phyloP scores from a whole-genome alignment of 64 coral and sea anemone genomes.

The Dendronephthya gigantea region DNA sequence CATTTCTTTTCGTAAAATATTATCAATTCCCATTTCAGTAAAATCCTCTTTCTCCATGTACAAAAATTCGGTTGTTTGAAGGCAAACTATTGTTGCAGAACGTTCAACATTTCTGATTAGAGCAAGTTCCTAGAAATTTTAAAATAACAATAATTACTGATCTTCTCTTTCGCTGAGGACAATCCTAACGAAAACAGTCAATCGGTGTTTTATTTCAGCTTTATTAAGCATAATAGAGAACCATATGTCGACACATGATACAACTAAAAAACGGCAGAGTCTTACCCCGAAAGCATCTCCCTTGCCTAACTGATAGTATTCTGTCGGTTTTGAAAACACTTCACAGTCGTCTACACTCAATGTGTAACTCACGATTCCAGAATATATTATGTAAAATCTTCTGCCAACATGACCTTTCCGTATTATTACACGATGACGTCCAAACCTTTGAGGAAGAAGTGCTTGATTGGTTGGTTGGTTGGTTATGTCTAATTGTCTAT shows the following conservation, averaged over 20 bases:
- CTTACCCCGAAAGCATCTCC: conserved; percentile 91
- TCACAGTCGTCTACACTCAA: conserved; percentile 53
- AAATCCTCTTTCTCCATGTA: conserved; percentile 80
- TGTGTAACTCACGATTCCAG: conserved; percentile 65
- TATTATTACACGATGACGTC: conserved; percentile 65
- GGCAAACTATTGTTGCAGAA: conserved; percentile 77
- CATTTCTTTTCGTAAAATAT: conserved; percentile 55
- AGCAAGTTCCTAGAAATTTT: conserved; percentile 53
- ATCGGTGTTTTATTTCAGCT: too few relatives aligned
- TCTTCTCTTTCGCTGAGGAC: not conserved
- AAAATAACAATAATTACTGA: not conserved
- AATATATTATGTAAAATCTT: conserved; percentile 89
- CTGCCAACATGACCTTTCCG: conserved; percentile 84
- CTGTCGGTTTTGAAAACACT: conserved; percentile 41
- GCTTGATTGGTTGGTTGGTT: too few relatives aligned
- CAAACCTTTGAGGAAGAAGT: conserved; percentile 44
- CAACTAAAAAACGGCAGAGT: not conserved
- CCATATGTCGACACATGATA: too few relatives aligned
- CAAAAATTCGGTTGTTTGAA: conserved; percentile 64
- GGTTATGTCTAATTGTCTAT: too few relatives aligned
- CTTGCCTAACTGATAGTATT: conserved; percentile 47
- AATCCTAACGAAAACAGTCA: too few relatives aligned
- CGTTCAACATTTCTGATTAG: conserved; percentile 54
- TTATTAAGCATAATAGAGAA: too few relatives aligned
- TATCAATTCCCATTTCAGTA: conserved; percentile 54